A percentile compares a stretch with the other conserved stretches of the same genome.
Evolutionary conservation across 1,140 invertebrate genomes (phyloP).

Genomic region (Potamilus streckersoni): DNA sequence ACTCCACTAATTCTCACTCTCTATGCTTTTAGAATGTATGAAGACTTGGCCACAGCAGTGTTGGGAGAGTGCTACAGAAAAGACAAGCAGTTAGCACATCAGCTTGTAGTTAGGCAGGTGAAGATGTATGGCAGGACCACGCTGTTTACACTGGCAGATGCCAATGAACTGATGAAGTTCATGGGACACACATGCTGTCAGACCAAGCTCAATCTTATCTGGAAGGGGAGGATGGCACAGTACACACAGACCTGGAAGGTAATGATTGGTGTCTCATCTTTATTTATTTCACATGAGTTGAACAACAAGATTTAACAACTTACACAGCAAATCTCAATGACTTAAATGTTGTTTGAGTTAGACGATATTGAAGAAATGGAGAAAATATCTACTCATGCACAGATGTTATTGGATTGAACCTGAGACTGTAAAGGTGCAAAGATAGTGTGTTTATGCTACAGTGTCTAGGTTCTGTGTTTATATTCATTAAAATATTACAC

Average conservation of each 20-base stretch:
- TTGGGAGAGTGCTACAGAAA: constrained; percentile 59
- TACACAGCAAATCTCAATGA: too few relatives aligned
- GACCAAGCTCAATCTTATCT: constrained; percentile 62
- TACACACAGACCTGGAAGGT: constrained; percentile 63
- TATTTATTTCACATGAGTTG: too few relatives aligned
- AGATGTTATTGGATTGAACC: too few relatives aligned
- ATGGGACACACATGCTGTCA: constrained; percentile 63
- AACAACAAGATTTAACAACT: too few relatives aligned
- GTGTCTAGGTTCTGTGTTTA: too few relatives aligned
- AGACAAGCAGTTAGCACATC: constrained; percentile 51
- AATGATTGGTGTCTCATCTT: background rate
- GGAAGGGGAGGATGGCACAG: constrained; percentile 62
- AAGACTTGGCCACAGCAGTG: constrained; percentile 57
- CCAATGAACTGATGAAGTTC: constrained; percentile 60
- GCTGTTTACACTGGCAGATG: constrained; percentile 56
- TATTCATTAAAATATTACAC: too few relatives aligned
- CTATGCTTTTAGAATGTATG: constrained; percentile 54
- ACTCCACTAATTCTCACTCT: too few relatives aligned
- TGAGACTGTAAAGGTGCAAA: too few relatives aligned
- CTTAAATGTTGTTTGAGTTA: too few relatives aligned
- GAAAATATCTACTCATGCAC: too few relatives aligned
- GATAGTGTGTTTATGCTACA: too few relatives aligned
- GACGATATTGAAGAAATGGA: too few relatives aligned
- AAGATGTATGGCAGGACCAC: constrained; percentile 51
- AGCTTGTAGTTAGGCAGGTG: constrained; percentile 48